These are phyloP conservation scores for Archaeoteleia sp. DNA, from an alignment of 2,888 invertebrate genomes.

Conservation along the genomic window DNA sequence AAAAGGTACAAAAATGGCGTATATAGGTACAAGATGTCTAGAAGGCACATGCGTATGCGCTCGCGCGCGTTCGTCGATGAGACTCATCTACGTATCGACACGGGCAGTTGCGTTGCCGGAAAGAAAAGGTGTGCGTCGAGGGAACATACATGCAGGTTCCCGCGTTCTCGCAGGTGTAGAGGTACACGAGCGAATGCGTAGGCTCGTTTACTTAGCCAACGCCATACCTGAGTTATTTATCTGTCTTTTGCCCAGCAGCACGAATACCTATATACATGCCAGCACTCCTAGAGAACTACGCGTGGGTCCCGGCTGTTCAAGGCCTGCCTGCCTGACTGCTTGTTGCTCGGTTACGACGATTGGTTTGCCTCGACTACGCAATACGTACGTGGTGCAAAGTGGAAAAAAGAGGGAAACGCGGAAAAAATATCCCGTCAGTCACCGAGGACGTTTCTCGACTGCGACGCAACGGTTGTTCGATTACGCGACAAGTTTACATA, in stretches of 20 bases:
- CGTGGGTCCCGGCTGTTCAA: slow-evolving; percentile 73
- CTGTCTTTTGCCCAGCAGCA: slow-evolving; percentile 70
- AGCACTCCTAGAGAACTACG: slow-evolving; percentile 60
- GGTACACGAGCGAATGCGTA: slow-evolving; percentile 63
- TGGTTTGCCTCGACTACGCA: slow-evolving; percentile 55
- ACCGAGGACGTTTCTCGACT: slow-evolving; percentile 49
- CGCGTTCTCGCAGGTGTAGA: slow-evolving; percentile 52
- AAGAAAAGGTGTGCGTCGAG: slow-evolving; percentile 45
- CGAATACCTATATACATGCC: slow-evolving; percentile 63
- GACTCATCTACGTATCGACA: slow-evolving; percentile 48
- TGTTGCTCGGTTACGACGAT: slow-evolving; percentile 53
- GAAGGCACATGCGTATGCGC: slow-evolving; percentile 33
- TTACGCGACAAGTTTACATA: too few relatives aligned
- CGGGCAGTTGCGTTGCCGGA: slow-evolving; percentile 41
- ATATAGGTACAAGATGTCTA: slow-evolving; percentile 48
- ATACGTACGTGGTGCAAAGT: slow-evolving; percentile 56
- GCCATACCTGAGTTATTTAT: slow-evolving; percentile 72
- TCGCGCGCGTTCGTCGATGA: not conserved
- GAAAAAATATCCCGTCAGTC: slow-evolving; percentile 46
- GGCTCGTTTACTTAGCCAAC: slow-evolving; percentile 72
- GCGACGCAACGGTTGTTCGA: slow-evolving; percentile 13
- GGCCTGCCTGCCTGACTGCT: slow-evolving; percentile 66
- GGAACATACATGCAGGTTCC: slow-evolving; percentile 36
- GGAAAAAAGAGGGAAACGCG: slow-evolving; percentile 48
- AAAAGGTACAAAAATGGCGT: slow-evolving; percentile 48